Percentiles rank a stretch among this genome's conserved stretches.
phyloP scores from a whole-genome alignment of 1,140 invertebrate genomes.

The Cydia pomonella region DNA sequence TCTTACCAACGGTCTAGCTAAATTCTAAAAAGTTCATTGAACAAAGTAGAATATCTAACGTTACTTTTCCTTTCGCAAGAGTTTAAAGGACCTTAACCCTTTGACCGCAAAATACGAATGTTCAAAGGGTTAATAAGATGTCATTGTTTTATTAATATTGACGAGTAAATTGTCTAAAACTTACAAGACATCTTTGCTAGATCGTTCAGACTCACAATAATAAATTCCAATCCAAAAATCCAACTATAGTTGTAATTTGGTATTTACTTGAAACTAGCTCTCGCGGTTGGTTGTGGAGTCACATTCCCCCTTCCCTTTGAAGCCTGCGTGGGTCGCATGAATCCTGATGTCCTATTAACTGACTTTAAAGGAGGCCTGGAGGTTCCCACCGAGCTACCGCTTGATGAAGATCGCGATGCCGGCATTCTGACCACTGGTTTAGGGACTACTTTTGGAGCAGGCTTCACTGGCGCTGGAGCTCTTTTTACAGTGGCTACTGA shows the following conservation, averaged over 20 bases:
- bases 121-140: too few species aligned
- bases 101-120: too few species aligned
- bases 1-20: neutral
- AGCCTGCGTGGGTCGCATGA: slow-evolving; percentile 82
- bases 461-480: slow-evolving; percentile 74
- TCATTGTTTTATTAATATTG: neutral
- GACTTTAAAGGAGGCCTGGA: slow-evolving; percentile 65
- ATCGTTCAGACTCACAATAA: neutral
- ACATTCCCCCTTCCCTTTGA: slow-evolving; percentile 67
- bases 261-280: slow-evolving; percentile 59
- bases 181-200: neutral
- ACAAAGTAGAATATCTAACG: slow-evolving; percentile 4
- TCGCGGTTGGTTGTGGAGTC: slow-evolving; percentile 51
- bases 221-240: slow-evolving; percentile 24
- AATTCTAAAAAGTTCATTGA: neutral
- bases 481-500: slow-evolving; percentile 90
- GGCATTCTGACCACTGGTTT: slow-evolving; percentile 79
- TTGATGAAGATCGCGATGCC: slow-evolving; percentile 86
- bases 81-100: neutral
- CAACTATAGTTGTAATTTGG: slow-evolving; percentile 27
- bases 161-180: neutral
- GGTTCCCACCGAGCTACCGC: slow-evolving; percentile 85
- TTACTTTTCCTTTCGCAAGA: neutral
- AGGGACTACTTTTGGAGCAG: slow-evolving; percentile 63
- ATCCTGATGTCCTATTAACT: slow-evolving; percentile 73